Evolutionary conservation across 1,140 invertebrate genomes (phyloP), one percentile per base, ranked within the genome.

Genomic region (Olivierus martensii): DNA sequence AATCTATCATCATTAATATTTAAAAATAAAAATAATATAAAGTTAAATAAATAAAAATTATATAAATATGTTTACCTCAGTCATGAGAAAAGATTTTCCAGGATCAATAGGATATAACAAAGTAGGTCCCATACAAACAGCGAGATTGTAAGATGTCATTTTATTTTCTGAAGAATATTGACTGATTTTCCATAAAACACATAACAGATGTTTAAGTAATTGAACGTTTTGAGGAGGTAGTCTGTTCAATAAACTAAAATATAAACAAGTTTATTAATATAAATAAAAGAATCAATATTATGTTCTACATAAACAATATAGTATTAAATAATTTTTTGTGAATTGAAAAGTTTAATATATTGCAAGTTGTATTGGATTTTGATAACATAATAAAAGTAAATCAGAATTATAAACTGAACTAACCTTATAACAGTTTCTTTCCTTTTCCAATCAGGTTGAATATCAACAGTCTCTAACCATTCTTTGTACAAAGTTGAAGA

Each of bases 101-200:
- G 28, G 28, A 28, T 28, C 28, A 28, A 9, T 28, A 28, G 56
- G 79, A 81, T 82, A 84, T 3, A 90, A 70, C n/a, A 90, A 70
- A 64, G 82, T 86, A 1, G 85, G 87, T 0, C 86, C 85, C 18
- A 89, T 83, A 63, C 87, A 90, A 12, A 90, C 83, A 12, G 83
- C 84, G 46, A 92, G 74, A 70, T 90, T 90, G 61, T 79, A 80
- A 1, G 86, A 78, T 41, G 81, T 83, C 87, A 92, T 92, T 41
- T 87, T 75, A 66, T 89, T 90, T 56, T 82, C 80, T 49, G 79
- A 77, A 19, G 81, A 79, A 55, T 82, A 76, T 62, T 82, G 77
- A 2, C 81, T 78, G 46, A 90, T 82, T 57, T 84, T 80, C 70
- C 86, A 79, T 19, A 91, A 69, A 10, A 89, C 77, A 69, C 84